Conservation (phyloP, 2,888 invertebrate genomes). For the Diabrotica balteata region DNA sequence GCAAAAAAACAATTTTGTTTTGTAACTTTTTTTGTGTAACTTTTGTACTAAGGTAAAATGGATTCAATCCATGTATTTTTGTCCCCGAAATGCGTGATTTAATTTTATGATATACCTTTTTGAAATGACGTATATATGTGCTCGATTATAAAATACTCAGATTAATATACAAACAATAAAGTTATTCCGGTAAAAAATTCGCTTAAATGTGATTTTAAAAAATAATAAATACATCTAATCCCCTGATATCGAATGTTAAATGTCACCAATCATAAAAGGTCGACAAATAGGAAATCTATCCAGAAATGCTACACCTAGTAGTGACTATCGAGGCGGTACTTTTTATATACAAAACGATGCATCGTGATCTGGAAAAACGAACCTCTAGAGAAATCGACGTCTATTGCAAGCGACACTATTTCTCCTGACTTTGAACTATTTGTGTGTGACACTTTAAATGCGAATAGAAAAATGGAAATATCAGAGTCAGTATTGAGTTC, state of each 20-base stretch:
- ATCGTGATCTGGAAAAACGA: slow-evolving; percentile 30
- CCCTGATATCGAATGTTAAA: slow-evolving; percentile 19
- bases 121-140: no score
- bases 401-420: slow-evolving; percentile 25
- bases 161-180: no score
- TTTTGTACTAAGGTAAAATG: no score
- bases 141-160: no score
- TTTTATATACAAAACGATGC: slow-evolving; percentile 26
- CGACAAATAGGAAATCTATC: slow-evolving; percentile 23
- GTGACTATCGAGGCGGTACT: slow-evolving; percentile 23
- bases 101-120: no score
- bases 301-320: slow-evolving; percentile 18
- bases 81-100: no score
- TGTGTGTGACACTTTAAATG: slow-evolving; percentile 27
- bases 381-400: slow-evolving; percentile 26
- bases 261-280: slow-evolving; percentile 28
- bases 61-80: no score
- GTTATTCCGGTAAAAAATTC: no score
- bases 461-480: slow-evolving; percentile 23
- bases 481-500: slow-evolving; percentile 3
- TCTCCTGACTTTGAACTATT: slow-evolving; percentile 24
- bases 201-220: no score
- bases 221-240: slow-evolving; percentile 1
- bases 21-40: no score
- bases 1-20: no score